Evolutionary conservation across 1,140 invertebrate species (phyloP).

Genomic region (Drosophila repleta): DNA sequence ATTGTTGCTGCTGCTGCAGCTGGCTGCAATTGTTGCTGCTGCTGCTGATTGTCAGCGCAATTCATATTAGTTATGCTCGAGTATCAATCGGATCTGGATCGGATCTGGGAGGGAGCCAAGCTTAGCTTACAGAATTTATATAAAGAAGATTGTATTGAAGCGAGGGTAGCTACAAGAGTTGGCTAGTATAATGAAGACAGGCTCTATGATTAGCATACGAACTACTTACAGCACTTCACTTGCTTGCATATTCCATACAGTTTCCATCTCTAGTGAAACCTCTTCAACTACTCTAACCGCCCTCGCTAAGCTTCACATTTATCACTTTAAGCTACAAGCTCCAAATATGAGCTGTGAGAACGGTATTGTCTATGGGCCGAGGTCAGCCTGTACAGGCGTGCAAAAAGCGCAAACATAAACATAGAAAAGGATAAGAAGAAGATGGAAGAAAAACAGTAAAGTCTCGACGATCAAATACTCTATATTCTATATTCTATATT

Average conservation of each 20-base stretch:
- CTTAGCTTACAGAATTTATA: not conserved
- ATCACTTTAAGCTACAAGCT: constrained; percentile 61
- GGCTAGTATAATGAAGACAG: not conserved
- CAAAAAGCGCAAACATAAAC: constrained; percentile 9
- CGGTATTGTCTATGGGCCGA: not conserved
- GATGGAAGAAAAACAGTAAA: too few relatives aligned
- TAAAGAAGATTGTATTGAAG: not conserved
- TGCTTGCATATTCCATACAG: too few relatives aligned
- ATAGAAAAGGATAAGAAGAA: not conserved
- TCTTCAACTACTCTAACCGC: not conserved
- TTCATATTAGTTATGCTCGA: constrained; percentile 51
- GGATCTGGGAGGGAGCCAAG: constrained; percentile 7
- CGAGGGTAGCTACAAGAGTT: not conserved
- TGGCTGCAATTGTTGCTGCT: constrained; percentile 4
- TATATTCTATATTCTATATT: too few relatives aligned
- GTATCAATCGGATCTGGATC: too few relatives aligned
- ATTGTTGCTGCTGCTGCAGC: constrained; percentile 1
- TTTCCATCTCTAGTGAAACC: not conserved
- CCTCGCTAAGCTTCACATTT: constrained; percentile 15
- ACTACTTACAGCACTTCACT: too few relatives aligned
- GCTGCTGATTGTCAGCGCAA: constrained; percentile 34
- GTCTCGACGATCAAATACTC: too few relatives aligned
- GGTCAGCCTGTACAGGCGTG: constrained; percentile 15
- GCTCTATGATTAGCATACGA: too few relatives aligned
- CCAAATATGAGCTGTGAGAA: too few relatives aligned